Percentiles rank a stretch among this genome's conserved stretches.
Conservation (phyloP, 1,140 invertebrate genomes). For the Chironomus tepperi region DNA sequence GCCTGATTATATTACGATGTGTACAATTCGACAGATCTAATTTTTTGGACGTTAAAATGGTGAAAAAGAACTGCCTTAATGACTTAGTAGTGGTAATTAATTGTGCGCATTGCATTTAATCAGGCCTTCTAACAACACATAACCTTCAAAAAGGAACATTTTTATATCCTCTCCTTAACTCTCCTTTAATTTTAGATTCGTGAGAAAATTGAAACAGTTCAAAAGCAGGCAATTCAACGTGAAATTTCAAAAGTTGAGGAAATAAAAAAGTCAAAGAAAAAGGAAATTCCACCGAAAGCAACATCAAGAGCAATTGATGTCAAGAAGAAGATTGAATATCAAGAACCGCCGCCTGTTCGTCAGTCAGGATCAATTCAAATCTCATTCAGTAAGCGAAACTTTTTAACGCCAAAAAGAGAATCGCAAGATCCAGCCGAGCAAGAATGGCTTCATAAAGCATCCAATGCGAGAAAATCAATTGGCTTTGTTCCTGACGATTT, state of each 20-base stretch:
- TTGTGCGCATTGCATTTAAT: no score
- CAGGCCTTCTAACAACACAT: no score
- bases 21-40: no score
- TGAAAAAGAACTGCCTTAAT: no score
- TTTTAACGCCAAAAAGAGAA: constrained; percentile 75
- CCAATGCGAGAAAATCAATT: constrained; percentile 56
- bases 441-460: constrained; percentile 74
- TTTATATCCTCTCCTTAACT: no score
- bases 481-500: constrained; percentile 69
- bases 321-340: constrained; percentile 24
- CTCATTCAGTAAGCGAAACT: constrained; percentile 63
- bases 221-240: constrained; percentile 27
- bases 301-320: constrained; percentile 37
- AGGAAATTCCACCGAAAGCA: constrained; percentile 19
- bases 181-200: constrained; percentile 33
- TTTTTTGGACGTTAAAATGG: no score
- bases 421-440: constrained; percentile 63
- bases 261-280: constrained; percentile 26
- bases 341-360: constrained; percentile 49
- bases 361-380: constrained; percentile 51
- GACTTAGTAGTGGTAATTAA: no score
- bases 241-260: constrained; percentile 30
- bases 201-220: constrained; percentile 31
- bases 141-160: no score
- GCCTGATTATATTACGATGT: no score